Conservation (phyloP, 1,140 invertebrate species). For the Rhyzopertha dominica region DNA sequence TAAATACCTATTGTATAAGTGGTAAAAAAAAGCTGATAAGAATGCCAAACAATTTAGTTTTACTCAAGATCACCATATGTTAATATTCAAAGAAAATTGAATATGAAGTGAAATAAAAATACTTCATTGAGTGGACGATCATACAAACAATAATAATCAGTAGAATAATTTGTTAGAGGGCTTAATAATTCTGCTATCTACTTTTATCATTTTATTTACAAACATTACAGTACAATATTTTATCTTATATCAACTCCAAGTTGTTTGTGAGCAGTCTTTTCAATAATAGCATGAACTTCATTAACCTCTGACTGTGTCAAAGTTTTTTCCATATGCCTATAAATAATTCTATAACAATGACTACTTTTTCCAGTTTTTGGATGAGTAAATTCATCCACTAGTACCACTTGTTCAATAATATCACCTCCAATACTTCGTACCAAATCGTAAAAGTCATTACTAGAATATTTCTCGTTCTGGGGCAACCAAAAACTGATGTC, state of each 20-base stretch:
- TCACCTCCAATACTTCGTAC: constrained; percentile 84
- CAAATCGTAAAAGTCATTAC: constrained; percentile 94
- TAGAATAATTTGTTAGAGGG: too few species aligned
- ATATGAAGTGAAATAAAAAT: too few species aligned
- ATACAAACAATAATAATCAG: too few species aligned
- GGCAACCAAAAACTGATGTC: constrained; percentile 98
- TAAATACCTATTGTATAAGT: too few species aligned
- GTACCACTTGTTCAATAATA: constrained; percentile 83
- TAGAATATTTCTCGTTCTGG: constrained; percentile 56
- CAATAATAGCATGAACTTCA: constrained; percentile 75
- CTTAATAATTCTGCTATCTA: too few species aligned
- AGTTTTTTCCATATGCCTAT: constrained; percentile 88
- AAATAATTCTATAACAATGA: constrained; percentile 89
- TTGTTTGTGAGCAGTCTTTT: constrained; percentile 50
- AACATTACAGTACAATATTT: constrained; percentile 23
- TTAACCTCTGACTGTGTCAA: constrained; percentile 87
- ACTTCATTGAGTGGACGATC: too few species aligned
- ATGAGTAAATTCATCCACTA: constrained; percentile 86
- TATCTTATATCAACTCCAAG: constrained; percentile 72
- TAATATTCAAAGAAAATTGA: too few species aligned
- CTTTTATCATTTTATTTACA: too few species aligned
- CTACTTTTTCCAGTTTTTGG: constrained; percentile 78
- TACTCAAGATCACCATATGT: too few species aligned
- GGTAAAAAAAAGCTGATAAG: too few species aligned
- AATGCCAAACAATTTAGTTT: too few species aligned